A percentile compares a stretch with the other conserved stretches of the same genome.
phyloP scores from a whole-genome alignment of 2,888 invertebrate genomes.

The Cosmia trapezina region DNA sequence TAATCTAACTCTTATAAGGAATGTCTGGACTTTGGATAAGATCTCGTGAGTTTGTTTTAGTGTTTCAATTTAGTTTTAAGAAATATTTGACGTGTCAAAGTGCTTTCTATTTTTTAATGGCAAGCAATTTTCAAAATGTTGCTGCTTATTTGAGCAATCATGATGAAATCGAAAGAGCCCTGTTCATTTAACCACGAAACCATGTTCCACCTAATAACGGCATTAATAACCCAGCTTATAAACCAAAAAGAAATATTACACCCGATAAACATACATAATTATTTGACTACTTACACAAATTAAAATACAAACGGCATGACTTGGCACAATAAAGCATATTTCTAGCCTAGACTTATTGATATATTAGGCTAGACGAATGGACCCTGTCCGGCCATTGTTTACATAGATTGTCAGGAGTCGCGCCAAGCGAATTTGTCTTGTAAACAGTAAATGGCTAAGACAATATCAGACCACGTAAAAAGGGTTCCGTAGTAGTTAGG shows the following conservation, averaged over 20 bases:
- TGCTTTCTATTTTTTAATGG: no score
- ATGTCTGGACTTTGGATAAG: no score
- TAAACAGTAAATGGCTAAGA: background rate
- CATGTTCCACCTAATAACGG: background rate
- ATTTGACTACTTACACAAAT: slow-evolving; percentile 19
- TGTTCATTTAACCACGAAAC: no score
- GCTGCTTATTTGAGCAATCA: no score
- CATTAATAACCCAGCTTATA: background rate
- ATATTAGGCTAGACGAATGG: slow-evolving; percentile 26
- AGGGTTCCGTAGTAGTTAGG: slow-evolving; percentile 19
- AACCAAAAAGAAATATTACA: slow-evolving; percentile 10
- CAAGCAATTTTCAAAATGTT: no score
- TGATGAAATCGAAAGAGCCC: background rate
- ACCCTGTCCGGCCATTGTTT: slow-evolving; percentile 48
- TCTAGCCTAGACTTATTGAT: slow-evolving; percentile 37
- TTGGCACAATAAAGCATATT: slow-evolving; percentile 27
- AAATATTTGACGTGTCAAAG: no score
- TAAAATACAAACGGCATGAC: slow-evolving; percentile 13
- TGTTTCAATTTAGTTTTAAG: background rate
- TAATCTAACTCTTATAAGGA: background rate
- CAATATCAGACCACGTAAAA: no score
- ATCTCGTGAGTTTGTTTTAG: background rate
- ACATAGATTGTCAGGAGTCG: slow-evolving; percentile 38
- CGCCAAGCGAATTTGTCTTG: slow-evolving; percentile 55
- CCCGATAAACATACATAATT: slow-evolving; percentile 3